Conservation (phyloP, 2,797 vertebrate species). For the Pristis pectinata region DNA sequence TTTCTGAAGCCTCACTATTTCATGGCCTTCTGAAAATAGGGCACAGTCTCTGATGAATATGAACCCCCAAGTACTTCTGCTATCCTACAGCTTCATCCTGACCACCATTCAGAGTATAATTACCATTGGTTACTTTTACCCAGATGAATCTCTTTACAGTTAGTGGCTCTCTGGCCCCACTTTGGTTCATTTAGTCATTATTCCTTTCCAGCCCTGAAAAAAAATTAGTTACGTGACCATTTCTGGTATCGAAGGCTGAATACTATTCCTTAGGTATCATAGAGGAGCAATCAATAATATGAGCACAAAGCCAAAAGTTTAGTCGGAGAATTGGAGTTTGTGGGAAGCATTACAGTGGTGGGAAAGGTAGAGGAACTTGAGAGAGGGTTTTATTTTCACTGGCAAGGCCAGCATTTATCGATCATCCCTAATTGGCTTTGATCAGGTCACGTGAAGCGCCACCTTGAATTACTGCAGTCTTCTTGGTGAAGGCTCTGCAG, state of each 20-base stretch:
- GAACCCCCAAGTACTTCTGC: no score
- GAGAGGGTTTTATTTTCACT: no score
- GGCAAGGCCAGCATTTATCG: no score
- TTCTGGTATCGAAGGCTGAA: neutral
- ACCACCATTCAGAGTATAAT: neutral
- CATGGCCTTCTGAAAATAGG: neutral
- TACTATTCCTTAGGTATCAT: neutral
- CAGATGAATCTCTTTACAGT: neutral
- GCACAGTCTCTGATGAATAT: neutral
- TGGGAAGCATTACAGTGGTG: neutral
- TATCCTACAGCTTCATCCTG: neutral
- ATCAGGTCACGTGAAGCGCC: no score
- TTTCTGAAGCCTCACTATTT: neutral
- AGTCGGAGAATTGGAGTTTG: neutral
- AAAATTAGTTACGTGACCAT: neutral
- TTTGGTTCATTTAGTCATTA: neutral
- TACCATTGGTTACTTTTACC: neutral
- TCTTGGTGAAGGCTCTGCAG: no score
- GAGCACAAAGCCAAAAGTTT: neutral
- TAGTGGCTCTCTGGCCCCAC: neutral
- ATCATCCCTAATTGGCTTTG: no score
- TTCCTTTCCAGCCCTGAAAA: neutral
- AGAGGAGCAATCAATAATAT: neutral
- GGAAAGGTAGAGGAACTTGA: neutral
- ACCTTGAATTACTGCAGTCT: no score